phyloP scores from a whole-genome alignment of 2,888 invertebrate genomes.

The Andrena hattorfiana region DNA sequence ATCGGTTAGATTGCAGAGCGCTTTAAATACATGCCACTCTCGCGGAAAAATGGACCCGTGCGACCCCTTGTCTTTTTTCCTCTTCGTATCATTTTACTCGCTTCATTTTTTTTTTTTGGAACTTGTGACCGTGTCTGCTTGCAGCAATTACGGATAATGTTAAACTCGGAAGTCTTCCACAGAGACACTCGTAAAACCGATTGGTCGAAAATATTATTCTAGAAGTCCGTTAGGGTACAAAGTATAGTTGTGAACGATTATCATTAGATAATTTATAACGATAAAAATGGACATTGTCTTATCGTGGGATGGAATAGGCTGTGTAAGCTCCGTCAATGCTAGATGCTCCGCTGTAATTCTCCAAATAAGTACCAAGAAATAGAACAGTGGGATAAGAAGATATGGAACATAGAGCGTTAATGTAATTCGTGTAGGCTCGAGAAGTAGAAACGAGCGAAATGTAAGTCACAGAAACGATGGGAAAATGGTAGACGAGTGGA shows the following conservation, averaged over 20 bases:
- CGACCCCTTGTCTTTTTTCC: slow-evolving; percentile 48
- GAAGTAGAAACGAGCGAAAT: neutral
- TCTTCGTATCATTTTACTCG: neutral
- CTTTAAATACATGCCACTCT: slow-evolving; percentile 14
- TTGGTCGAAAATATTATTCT: slow-evolving; percentile 77
- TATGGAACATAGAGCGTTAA: neutral
- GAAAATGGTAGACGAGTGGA: neutral
- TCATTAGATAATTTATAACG: slow-evolving; percentile 72
- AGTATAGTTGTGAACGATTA: slow-evolving; percentile 71
- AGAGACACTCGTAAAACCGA: slow-evolving; percentile 71
- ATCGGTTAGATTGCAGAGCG: slow-evolving; percentile 53
- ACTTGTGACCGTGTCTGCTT: slow-evolving; percentile 67
- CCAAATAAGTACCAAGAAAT: neutral
- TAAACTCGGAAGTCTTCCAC: slow-evolving; percentile 73
- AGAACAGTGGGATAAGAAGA: neutral
- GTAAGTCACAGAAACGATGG: slow-evolving; percentile 3
- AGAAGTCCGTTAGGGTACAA: slow-evolving; percentile 72
- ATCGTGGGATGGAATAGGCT: slow-evolving; percentile 80
- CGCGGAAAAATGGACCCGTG: slow-evolving; percentile 68
- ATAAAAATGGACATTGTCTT: slow-evolving; percentile 80
- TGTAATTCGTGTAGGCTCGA: neutral
- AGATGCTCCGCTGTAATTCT: slow-evolving; percentile 62
- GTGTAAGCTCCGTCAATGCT: slow-evolving; percentile 77
- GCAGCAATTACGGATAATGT: slow-evolving; percentile 57
- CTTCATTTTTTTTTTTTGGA: slow-evolving; percentile 49